Conservation (phyloP, 2,888 invertebrate genomes). For the Yponomeuta evonymella region DNA sequence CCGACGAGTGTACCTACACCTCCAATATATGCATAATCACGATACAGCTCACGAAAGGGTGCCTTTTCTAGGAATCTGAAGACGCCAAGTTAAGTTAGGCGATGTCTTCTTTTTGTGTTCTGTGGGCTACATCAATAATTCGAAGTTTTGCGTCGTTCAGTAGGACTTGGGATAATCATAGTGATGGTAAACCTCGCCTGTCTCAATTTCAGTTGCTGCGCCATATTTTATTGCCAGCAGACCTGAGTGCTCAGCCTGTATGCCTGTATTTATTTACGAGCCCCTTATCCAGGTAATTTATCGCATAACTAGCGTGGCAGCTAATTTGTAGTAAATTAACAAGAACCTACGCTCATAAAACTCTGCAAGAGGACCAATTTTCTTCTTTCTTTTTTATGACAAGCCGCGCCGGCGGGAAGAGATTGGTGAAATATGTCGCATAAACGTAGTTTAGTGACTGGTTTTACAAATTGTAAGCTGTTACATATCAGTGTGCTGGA, state of each 20-base stretch:
- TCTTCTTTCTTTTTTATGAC: not conserved
- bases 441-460: too few relatives aligned
- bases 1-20: not conserved
- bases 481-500: too few relatives aligned
- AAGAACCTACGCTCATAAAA: not conserved
- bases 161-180: too few relatives aligned
- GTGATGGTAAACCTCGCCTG: not conserved
- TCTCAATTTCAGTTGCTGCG: not conserved
- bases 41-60: not conserved
- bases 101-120: too few relatives aligned
- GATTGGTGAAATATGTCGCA: too few relatives aligned
- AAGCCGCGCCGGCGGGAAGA: not conserved
- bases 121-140: too few relatives aligned
- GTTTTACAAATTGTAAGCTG: too few relatives aligned
- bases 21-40: not conserved
- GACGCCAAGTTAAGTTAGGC: not conserved
- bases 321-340: slow-evolving; percentile 2
- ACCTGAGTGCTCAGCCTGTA: not conserved
- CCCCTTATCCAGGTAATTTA: not conserved
- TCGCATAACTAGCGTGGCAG: slow-evolving; percentile 1
- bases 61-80: not conserved
- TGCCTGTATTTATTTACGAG: not conserved
- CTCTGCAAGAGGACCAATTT: not conserved
- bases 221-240: not conserved
- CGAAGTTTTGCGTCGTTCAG: too few relatives aligned